Evolutionary conservation across 2,888 invertebrate species (phyloP).

Genomic region (Cyaniris semiargus): DNA sequence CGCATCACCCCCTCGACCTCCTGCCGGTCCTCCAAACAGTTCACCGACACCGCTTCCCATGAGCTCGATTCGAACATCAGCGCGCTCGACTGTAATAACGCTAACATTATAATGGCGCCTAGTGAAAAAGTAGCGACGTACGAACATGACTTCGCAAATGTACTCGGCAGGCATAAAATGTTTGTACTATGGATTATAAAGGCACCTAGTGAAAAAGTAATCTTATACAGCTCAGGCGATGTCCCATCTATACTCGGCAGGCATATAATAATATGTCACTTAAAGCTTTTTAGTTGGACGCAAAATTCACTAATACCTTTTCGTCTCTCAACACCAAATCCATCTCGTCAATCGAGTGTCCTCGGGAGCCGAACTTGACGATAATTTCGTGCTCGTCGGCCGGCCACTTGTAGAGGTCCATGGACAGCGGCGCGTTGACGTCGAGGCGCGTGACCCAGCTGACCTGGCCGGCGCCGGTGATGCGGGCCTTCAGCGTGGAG

Average conservation of each 20-base stretch:
- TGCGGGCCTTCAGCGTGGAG: constrained; percentile 85
- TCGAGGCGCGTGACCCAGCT: constrained; percentile 57
- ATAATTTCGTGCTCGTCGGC: constrained; percentile 84
- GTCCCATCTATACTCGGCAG: too few relatives aligned
- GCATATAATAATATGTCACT: too few relatives aligned
- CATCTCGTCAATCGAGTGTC: constrained; percentile 82
- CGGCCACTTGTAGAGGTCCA: constrained; percentile 85
- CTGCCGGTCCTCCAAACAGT: constrained; percentile 43
- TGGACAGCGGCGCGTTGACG: constrained; percentile 55
- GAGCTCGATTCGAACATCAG: constrained; percentile 58
- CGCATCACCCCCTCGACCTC: constrained; percentile 40
- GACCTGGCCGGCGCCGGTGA: constrained; percentile 83
- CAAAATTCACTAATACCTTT: too few relatives aligned
- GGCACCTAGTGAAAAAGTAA: too few relatives aligned
- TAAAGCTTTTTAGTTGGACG: too few relatives aligned
- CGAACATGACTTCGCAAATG: not conserved
- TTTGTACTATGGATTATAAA: too few relatives aligned
- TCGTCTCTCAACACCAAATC: constrained; percentile 54
- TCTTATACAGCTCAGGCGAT: too few relatives aligned
- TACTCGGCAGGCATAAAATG: too few relatives aligned
- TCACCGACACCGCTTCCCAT: constrained; percentile 57
- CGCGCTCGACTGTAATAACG: constrained; percentile 22
- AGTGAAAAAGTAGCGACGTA: not conserved
- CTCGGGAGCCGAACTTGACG: constrained; percentile 88
- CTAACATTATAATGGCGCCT: not conserved